Evolutionary conservation across 35 echinoderm and acorn worm genomes (phyloP).

Genomic region (Diadema setosum): DNA sequence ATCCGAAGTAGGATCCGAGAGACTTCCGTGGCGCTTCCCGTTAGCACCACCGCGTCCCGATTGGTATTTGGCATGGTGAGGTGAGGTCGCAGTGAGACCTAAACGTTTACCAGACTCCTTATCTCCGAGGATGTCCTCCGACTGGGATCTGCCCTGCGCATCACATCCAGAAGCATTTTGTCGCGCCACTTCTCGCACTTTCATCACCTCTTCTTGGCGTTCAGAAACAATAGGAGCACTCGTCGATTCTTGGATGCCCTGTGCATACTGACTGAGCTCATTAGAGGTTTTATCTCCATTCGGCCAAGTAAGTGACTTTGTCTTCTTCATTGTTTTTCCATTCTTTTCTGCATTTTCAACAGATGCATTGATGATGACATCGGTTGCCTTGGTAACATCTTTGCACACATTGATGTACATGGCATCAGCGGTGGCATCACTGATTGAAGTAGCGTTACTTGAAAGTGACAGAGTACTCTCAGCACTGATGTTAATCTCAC

Average conservation of each 20-base stretch:
- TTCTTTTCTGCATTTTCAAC: slow-evolving; percentile 35
- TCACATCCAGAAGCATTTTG: background rate
- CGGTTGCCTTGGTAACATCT: slow-evolving; percentile 41
- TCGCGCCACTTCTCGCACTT: slow-evolving; percentile 14
- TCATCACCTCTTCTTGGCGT: slow-evolving; percentile 36
- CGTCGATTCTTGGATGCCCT: slow-evolving; percentile 47
- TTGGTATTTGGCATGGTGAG: background rate
- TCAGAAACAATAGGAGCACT: slow-evolving; percentile 49
- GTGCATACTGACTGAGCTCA: slow-evolving; percentile 44
- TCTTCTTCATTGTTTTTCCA: slow-evolving; percentile 44
- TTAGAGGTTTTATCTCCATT: slow-evolving; percentile 55
- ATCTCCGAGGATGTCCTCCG: background rate
- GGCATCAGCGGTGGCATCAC: slow-evolving; percentile 48
- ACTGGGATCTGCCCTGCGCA: background rate
- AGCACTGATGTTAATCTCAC: slow-evolving; percentile 16
- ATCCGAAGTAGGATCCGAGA: background rate
- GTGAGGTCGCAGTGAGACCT: no score
- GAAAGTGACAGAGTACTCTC: slow-evolving; percentile 51
- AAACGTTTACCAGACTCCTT: no score
- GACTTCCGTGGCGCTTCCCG: background rate
- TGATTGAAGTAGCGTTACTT: slow-evolving; percentile 46
- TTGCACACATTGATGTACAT: slow-evolving; percentile 33
- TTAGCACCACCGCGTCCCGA: background rate
- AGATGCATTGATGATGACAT: slow-evolving; percentile 38
- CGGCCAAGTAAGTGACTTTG: slow-evolving; percentile 54